Conservation (phyloP, 2,888 invertebrate genomes). For the Phasia obesa region DNA sequence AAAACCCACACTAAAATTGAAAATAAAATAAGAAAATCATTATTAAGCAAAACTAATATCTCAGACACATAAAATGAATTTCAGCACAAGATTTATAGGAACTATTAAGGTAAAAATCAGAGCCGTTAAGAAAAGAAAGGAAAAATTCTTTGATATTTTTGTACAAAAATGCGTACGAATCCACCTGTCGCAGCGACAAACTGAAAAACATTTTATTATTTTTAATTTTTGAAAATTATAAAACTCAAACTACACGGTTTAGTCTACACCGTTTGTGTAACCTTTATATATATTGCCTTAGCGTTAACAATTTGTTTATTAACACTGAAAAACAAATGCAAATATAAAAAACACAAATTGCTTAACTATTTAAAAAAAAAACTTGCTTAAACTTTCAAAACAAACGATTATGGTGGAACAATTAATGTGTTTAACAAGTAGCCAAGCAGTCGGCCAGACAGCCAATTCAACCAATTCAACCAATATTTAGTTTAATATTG, state of each 20-base stretch:
- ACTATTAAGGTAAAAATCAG: neutral
- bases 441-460: neutral
- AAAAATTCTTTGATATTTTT: no score
- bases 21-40: constrained; percentile 12
- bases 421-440: constrained; percentile 66
- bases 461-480: constrained; percentile 18
- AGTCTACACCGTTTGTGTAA: constrained; percentile 14
- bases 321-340: constrained; percentile 14
- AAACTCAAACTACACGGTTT: neutral
- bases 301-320: constrained; percentile 35
- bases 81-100: constrained; percentile 10
- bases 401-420: constrained; percentile 70
- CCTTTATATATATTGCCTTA: constrained; percentile 19
- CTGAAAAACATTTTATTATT: no score
- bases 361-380: constrained; percentile 62
- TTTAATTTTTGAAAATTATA: no score
- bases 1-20: constrained; percentile 42
- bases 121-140: no score
- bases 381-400: constrained; percentile 67
- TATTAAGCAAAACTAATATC: constrained; percentile 12
- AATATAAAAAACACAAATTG: constrained; percentile 60
- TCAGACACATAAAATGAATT: constrained; percentile 5
- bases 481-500: neutral
- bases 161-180: no score
- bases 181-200: no score